Base-by-base conservation (phyloP, 1,140 invertebrate genomes). In the Lamellibrachia luymesi region DNA sequence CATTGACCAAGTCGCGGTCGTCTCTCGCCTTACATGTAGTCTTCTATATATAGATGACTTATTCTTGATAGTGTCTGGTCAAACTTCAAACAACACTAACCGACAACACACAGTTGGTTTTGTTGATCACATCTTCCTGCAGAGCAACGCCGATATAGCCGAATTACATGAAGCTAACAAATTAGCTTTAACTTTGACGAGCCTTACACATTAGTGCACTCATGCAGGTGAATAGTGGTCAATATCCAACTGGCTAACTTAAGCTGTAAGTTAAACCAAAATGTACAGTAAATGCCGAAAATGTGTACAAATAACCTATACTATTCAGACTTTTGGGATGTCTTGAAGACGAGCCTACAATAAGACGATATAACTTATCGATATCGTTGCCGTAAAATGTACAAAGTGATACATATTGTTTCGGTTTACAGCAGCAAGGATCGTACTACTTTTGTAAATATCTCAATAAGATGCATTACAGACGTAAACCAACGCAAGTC, bases 11-110 rank as follows among this genome's bases (percentile, higher is more conserved):
- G 64, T 80, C 4, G 64, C 5, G 17, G 6, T 22, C 64, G 64
- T 80, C 2, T 80, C 64, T 10, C 5, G 64, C 64, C 64, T 80
- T 80, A 80, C 64, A 22, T 80, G 2, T 80, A 80, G 13, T 80
- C 64, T 80, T 80, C 64, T 80, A 80, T 80, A 80, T 80, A 80
- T 80, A 80, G 64, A 80, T 80, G 64, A 80, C 64, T 22, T 80
- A 80, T 22, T 22, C 13, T 1, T 80, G 8, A 22, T 22, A 22
- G 64, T 80, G 64, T 80, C 64, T 80, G 64, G 4, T 4, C 64
- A 80, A 80, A 80, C 64, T 80, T 80, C 6, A 80, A 80, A 80
- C 8, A 17, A 4, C 7, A 22, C 13, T 80, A 80, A 80, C 13
- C 64, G 5, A 17, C 25, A 17, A 0, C 8, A 22, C 17, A 17